Base-by-base conservation (phyloP, 2,888 invertebrate species). In the Gerris lacustris region DNA sequence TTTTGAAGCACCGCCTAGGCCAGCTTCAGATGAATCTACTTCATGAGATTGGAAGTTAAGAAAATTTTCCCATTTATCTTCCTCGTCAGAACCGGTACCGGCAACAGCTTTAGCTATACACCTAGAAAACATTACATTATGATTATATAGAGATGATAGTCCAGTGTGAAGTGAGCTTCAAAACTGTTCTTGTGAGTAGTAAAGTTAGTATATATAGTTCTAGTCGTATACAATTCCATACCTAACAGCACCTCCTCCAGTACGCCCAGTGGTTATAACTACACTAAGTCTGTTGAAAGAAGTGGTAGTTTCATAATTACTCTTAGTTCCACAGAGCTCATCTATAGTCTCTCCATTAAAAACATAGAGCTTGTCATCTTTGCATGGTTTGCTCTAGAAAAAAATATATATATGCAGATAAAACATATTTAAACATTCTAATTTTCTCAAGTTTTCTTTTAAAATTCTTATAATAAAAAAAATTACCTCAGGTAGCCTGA, bases 1-100 rank as follows among this genome's bases (percentile, higher is more conserved):
- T 64, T 31, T 64, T n/a, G 17, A 18, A 64, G 64, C 64, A n/a
- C 18, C 18, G 9, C 64, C 64, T 18, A 9, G 31, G 17, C 64
- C 64, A 64, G 18, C 31, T 64, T 64, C 64, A 17, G 64, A 64
- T 18, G 64, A 64, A 31, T 64, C 64, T 1, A 4, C 17, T 64
- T 64, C 64, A n/a, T 64, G 15, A 64, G 64, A 64, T 64, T 64
- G 17, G 17, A 18, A 64, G 17, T 64, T 64, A n/a, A 64, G 31
- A 31, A 64, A 64, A 2, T 18, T 18, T n/a, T 64, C 64, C 64
- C 64, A 64, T 55, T 11, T 55, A 18, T 18, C 17, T n/a, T 6
- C 64, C 31, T 64, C n/a, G n/a, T 11, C 11, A 17, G 64, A 18
- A 18, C 7, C 7, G 9, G 64, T n/a, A 18, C 15, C 6, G 5